A percentile compares a stretch with the other conserved stretches of the same genome.
These are phyloP conservation scores for Sceloporus undulatus DNA, from an alignment of 2,113 vertebrate species.

Conservation along the genomic window DNA sequence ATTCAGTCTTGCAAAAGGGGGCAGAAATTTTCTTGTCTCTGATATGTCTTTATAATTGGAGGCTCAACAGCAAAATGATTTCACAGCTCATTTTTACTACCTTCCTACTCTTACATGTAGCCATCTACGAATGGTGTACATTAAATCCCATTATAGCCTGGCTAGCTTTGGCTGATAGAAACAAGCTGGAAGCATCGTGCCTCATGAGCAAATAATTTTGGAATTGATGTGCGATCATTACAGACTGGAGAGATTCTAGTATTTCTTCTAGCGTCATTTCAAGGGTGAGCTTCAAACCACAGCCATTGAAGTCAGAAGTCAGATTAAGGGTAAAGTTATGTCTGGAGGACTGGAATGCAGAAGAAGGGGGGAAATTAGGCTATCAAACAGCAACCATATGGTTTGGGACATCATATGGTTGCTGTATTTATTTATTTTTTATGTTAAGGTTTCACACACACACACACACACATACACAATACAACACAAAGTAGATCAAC, in stretches of 20 bases:
- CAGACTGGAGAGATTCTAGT: not conserved
- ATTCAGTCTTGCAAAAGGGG: constrained; percentile 41
- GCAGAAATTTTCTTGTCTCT: constrained; percentile 60
- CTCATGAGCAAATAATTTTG: constrained; percentile 4
- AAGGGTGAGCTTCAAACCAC: not conserved
- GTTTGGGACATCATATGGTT: no score
- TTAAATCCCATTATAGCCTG: not conserved
- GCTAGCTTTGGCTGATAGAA: constrained; percentile 5
- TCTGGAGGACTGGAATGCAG: no score
- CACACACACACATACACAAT: no score
- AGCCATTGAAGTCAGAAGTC: not conserved
- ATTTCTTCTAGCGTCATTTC: not conserved
- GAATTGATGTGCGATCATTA: not conserved
- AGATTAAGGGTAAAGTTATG: not conserved
- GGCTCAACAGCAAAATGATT: constrained; percentile 54
- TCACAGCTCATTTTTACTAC: constrained; percentile 58
- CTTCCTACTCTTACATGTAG: constrained; percentile 37
- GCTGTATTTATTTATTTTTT: no score
- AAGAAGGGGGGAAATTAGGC: no score
- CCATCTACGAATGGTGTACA: constrained; percentile 25
- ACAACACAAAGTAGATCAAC: not conserved
- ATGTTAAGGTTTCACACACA: no score
- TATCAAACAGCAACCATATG: no score
- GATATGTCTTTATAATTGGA: constrained; percentile 68
- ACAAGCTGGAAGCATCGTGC: constrained; percentile 7